Base-by-base conservation (phyloP, 1,140 invertebrate genomes). In the Cryptotermes secundus region DNA sequence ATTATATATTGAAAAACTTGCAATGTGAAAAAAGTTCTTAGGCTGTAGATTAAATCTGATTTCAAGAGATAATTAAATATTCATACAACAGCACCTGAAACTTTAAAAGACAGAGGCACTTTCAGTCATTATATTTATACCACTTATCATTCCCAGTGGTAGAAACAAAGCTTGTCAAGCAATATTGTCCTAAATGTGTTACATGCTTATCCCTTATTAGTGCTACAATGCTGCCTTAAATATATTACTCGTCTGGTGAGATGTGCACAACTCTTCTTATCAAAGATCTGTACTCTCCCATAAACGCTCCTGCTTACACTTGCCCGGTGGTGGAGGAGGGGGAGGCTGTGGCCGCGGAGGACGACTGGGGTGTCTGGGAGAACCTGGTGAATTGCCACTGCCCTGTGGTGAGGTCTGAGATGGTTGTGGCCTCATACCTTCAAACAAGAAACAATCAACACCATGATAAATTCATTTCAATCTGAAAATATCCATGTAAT, bases 251-350 rank as follows among this genome's bases (percentile, higher is more conserved):
- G 31, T 12, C 59, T 10, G 59, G 59, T 31, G n/a, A 26, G 59
- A 72, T n/a, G 1, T n/a, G 31, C 26, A 7, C 26, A 31, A 12
- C 59, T 72, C 59, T 72, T n/a, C 59, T 72, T 72, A 82, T 84
- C 84, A 84, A 26, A 84, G 36, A 42, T 84, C 84, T 31, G 84
- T 84, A 49, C 84, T 84, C 45, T 84, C 84, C 53, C 79, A 45
- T 3, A 79, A 14, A 7, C 34, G 35, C 24, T 82, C 80, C 34
- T 81, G 42, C 42, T 53, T 84, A 24, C 34, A 38, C 31, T n/a
- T 65, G 3, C 34, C 36, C 34, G 53, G 31, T n/a, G 84, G 80
- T 22, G 84, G 84, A 34, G 84, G 84, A 31, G 84, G 38, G 4
- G 83, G 83, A 34, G 83, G 83, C 26, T 45, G 38, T 12, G 83